phyloP scores from a whole-genome alignment of 2,888 invertebrate genomes.

The Acronicta leporina region DNA sequence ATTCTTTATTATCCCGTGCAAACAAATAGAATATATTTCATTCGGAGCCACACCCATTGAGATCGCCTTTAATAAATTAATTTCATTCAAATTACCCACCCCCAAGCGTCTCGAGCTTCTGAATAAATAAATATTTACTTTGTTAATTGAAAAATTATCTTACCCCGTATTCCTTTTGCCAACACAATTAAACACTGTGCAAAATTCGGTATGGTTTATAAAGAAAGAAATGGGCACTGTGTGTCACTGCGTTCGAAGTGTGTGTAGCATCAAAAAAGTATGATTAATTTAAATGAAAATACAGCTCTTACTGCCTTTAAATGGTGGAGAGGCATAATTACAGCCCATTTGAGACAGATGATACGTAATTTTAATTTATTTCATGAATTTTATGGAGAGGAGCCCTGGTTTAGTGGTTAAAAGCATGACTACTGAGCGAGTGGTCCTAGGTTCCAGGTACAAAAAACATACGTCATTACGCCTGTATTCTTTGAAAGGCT shows the following conservation, averaged over 20 bases:
- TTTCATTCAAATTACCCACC: constrained; percentile 69
- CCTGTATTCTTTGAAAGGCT: no score
- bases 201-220: neutral
- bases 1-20: constrained; percentile 27
- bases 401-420: no score
- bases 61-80: constrained; percentile 68
- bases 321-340: constrained; percentile 11
- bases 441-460: no score
- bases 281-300: constrained; percentile 28
- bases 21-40: constrained; percentile 55
- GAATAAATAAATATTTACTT: constrained; percentile 70
- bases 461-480: no score
- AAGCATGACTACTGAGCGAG: no score
- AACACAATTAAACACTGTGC: constrained; percentile 12
- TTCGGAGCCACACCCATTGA: constrained; percentile 43
- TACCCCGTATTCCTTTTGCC: constrained; percentile 26
- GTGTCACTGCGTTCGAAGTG: neutral
- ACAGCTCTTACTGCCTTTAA: neutral
- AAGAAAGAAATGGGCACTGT: constrained; percentile 12
- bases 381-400: neutral
- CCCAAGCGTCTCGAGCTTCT: constrained; percentile 43
- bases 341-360: constrained; percentile 9
- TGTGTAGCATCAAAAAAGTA: constrained; percentile 19
- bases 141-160: constrained; percentile 73
- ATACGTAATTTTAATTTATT: constrained; percentile 19